Conservation (phyloP, 2,113 vertebrate species). For the Aegotheles bennettii region DNA sequence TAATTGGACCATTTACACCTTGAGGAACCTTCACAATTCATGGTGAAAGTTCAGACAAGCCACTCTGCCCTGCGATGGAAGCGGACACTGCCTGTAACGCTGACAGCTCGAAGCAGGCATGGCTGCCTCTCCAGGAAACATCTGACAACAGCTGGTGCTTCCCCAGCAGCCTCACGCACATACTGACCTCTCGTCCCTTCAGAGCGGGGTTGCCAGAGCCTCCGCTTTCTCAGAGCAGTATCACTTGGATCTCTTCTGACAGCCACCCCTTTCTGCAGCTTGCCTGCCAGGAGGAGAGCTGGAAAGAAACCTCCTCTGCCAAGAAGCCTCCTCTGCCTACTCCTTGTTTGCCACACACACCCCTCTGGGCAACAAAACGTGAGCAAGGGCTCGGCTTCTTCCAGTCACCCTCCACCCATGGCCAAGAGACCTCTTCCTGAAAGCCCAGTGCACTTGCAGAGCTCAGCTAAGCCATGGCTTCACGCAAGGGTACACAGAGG, state of each 20-base stretch:
- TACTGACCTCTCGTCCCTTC: not conserved
- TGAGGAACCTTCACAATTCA: not conserved
- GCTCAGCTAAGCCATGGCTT: not conserved
- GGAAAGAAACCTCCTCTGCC: not conserved
- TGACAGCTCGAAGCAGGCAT: not conserved
- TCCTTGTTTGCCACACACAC: not conserved
- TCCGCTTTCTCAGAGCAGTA: not conserved
- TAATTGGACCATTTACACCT: not conserved
- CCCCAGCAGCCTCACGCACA: not conserved
- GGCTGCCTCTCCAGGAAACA: not conserved
- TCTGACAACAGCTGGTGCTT: not conserved
- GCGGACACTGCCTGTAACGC: not conserved
- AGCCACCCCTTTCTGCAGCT: not conserved
- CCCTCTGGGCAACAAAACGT: not conserved
- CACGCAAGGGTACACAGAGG: rapidly evolving
- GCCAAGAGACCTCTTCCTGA: not conserved
- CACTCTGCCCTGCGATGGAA: not conserved
- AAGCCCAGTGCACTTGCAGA: not conserved
- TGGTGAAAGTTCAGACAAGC: not conserved
- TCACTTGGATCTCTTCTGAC: not conserved
- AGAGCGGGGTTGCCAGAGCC: not conserved
- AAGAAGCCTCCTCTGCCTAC: not conserved
- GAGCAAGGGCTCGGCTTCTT: not conserved
- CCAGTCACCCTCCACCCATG: not conserved
- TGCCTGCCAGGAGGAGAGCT: not conserved